phyloP scores from a whole-genome alignment of 2,888 invertebrate genomes.

The Pristionchus fissidentatus region DNA sequence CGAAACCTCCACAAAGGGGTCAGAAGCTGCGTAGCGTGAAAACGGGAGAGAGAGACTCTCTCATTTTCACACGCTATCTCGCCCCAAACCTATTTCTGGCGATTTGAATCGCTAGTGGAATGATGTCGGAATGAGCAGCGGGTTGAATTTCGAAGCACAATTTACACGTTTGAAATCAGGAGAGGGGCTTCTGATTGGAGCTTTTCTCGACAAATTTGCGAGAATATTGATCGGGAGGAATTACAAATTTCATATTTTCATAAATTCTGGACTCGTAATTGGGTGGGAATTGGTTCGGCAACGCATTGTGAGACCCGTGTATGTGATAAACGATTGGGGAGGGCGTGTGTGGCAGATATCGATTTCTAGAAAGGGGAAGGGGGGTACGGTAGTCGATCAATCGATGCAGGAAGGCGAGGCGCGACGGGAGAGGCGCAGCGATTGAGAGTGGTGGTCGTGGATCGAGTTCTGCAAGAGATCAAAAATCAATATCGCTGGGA shows the following conservation, averaged over 20 bases:
- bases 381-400: constrained; percentile 29
- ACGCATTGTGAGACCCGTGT: not conserved
- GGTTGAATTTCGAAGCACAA: no score
- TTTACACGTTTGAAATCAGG: no score
- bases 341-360: not conserved
- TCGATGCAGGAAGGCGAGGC: not conserved
- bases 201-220: not conserved
- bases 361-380: constrained; percentile 24
- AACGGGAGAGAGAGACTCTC: no score
- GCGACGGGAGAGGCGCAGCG: not conserved
- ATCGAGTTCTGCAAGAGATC: constrained; percentile 30
- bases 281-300: constrained; percentile 23
- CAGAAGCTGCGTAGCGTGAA: no score
- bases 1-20: no score
- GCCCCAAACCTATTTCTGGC: no score
- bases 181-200: no score
- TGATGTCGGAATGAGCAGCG: no score
- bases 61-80: no score
- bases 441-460: not conserved
- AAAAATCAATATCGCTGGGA: not conserved
- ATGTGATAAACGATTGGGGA: not conserved
- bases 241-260: not conserved
- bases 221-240: not conserved
- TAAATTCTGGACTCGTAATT: constrained; percentile 3
- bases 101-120: no score